Conservation (phyloP, 2,888 invertebrate genomes). For the Chrysolina americana region DNA sequence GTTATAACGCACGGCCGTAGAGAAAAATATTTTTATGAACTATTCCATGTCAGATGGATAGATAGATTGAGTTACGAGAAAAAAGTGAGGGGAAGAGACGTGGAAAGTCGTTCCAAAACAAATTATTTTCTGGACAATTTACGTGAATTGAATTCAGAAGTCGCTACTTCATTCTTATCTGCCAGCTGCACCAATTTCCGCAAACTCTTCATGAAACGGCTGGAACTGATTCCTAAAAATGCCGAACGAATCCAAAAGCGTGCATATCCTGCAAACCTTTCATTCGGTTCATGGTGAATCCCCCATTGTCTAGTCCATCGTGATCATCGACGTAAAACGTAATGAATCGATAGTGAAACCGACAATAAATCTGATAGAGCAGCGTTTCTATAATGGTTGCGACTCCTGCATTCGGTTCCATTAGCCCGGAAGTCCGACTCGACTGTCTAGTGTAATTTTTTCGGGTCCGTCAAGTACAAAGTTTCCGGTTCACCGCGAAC, state of each 20-base stretch:
- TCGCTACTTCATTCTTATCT: no score
- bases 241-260: background rate
- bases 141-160: no score
- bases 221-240: background rate
- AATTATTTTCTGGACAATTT: no score
- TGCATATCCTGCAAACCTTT: background rate
- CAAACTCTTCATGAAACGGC: no score
- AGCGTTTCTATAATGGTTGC: constrained; percentile 25
- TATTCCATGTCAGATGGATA: no score
- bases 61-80: no score
- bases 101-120: no score
- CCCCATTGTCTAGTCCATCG: constrained; percentile 21
- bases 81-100: no score
- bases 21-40: no score
- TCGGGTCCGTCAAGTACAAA: constrained; percentile 58
- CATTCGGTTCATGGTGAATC: constrained; percentile 17
- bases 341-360: constrained; percentile 38
- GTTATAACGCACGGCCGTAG: no score
- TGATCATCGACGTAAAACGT: constrained; percentile 30
- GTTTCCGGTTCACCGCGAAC: constrained; percentile 54
- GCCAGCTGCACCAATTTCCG: no score
- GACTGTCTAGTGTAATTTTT: constrained; percentile 38
- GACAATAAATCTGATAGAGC: constrained; percentile 39
- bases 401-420: constrained; percentile 28
- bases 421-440: constrained; percentile 37